phyloP scores from a whole-genome alignment of 2,888 invertebrate genomes.

The Pasiphila rectangulata region DNA sequence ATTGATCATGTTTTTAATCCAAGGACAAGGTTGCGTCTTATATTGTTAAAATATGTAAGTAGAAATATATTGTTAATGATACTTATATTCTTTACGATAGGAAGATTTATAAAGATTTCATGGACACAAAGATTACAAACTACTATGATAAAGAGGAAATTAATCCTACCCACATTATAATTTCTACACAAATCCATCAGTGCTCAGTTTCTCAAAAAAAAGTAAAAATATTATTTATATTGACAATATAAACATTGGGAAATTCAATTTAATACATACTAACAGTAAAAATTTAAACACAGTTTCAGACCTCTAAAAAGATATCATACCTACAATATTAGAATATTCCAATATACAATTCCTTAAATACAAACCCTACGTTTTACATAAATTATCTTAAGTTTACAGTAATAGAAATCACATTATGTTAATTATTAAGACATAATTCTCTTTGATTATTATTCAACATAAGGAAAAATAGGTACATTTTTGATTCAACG shows the following conservation, averaged over 20 bases:
- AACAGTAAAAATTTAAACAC: not conserved
- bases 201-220: constrained; percentile 44
- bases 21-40: constrained; percentile 18
- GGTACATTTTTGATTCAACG: not conserved
- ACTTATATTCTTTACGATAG: constrained; percentile 13
- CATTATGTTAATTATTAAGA: not conserved
- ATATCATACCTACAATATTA: not conserved
- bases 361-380: not conserved
- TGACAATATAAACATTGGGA: not conserved
- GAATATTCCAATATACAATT: not conserved
- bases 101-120: constrained; percentile 7
- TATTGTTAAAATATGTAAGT: constrained; percentile 24
- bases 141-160: constrained; percentile 11
- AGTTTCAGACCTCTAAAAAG: not conserved
- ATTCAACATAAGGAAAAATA: not conserved
- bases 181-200: constrained; percentile 62
- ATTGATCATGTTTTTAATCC: constrained; percentile 15
- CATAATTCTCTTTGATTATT: not conserved
- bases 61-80: constrained; percentile 31
- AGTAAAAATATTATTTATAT: too few species aligned
- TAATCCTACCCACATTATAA: constrained; percentile 29
- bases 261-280: too few species aligned
- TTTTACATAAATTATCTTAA: constrained; percentile 8
- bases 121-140: constrained; percentile 13
- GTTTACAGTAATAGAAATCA: constrained; percentile 4